phyloP scores from a whole-genome alignment of 2,888 invertebrate genomes.

The Caradrina clavipalpis region DNA sequence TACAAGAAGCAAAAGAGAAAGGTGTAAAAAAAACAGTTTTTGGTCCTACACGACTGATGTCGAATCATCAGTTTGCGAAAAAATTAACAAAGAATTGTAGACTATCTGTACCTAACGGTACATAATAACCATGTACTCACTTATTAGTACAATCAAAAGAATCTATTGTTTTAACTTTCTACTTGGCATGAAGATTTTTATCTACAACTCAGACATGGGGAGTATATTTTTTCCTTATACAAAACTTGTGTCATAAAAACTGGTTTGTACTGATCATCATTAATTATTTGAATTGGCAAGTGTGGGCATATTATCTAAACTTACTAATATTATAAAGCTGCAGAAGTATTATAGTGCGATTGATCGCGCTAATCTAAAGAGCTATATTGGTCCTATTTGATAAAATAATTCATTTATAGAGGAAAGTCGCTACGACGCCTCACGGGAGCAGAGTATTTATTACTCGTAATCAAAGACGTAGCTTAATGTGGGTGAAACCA shows the following conservation, averaged over 20 bases:
- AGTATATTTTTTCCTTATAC: not conserved
- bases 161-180: conserved; percentile 23
- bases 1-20: not conserved
- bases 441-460: no score
- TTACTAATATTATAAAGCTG: no score
- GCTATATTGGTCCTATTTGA: no score
- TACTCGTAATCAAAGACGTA: no score
- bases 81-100: not conserved
- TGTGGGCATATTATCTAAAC: not conserved
- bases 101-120: conserved; percentile 18
- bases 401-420: no score
- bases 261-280: not conserved
- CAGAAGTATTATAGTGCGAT: no score
- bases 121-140: not conserved
- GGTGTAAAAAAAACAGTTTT: not conserved
- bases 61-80: not conserved
- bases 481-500: no score
- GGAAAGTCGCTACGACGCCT: no score
- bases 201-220: conserved; percentile 5
- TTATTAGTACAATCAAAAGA: not conserved
- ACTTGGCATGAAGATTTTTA: conserved; percentile 7
- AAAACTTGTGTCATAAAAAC: not conserved
- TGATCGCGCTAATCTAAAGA: no score
- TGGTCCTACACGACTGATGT: not conserved
- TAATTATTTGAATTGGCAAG: conserved; percentile 26